Evolutionary conservation across 2,797 vertebrate species (phyloP), one percentile per base, ranked within the genome.

Genomic region (Crenichthys baileyi): DNA sequence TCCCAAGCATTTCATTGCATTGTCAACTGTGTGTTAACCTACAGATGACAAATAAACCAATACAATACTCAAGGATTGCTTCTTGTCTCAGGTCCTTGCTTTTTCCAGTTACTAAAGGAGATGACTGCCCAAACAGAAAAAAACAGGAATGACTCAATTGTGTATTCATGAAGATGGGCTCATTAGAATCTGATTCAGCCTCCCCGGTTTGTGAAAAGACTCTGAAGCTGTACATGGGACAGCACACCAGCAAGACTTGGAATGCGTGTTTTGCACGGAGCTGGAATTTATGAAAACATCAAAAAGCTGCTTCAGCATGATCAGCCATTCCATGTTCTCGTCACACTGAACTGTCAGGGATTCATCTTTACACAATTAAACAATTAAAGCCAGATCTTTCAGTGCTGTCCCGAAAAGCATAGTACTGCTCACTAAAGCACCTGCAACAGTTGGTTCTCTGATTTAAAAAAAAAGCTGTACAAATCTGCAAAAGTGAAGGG

Each of bases 401-500:
- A 85, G 65, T 82, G 51, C 76, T 90, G 91, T 82, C 83, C 85
- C 7, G 61, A 92, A 92, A 93, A 78, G 92, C 82, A 84, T 58
- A 61, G 63, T 13, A 82, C 67, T 83, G 77, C 88, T 81, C 72
- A 31, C 61, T 39, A 63, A 84, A 85, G 90, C 88, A 87, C 80
- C 76, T 76, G 72, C 75, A 77, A 65, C 55, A 44, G 86, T 91
- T 90, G 83, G 83, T 90, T 89, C 88, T 91, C 81, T 89, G 86
- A 50, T 73, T 83, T 77, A 3, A 5, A 53, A 36, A 36, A 74
- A 86, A 87, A 84, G 48, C 46, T 61, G 80, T 77, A 87, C 82
- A 91, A 89, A 92, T 79, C 90, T 85, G 85, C 83, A 90, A 77
- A 92, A 87, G 93, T 82, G 83, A n/a, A 90, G 72, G 85, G 87